phyloP scores from a whole-genome alignment of 1,140 invertebrate species.

The Drosophila nebulosa region DNA sequence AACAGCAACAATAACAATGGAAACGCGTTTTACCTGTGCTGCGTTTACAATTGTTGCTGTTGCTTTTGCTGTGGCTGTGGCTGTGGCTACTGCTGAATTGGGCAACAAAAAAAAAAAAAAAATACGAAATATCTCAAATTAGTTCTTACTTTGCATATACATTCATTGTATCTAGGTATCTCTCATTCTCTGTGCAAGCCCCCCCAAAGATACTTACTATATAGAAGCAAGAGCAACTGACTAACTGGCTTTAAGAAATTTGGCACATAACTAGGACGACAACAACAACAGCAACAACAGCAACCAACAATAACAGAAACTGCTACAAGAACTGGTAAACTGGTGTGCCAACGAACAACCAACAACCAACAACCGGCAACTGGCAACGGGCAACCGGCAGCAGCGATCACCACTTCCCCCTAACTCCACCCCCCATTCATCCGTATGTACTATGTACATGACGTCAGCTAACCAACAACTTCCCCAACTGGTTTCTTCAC shows the following conservation, averaged over 20 bases:
- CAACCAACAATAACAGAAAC: constrained; percentile 26
- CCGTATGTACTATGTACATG: constrained; percentile 37
- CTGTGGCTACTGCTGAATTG: constrained; percentile 46
- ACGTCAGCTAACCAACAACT: constrained; percentile 56
- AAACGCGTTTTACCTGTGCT: constrained; percentile 9
- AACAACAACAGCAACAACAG: constrained; percentile 37
- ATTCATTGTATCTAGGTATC: constrained; percentile 23
- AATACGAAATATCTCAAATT: constrained; percentile 18
- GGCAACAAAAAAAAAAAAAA: constrained; percentile 28
- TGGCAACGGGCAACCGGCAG: constrained; percentile 51
- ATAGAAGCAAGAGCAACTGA: constrained; percentile 35
- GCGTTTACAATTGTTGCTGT: constrained; percentile 9
- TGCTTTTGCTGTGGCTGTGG: constrained; percentile 32
- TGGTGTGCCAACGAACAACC: constrained; percentile 41
- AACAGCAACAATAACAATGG: background rate
- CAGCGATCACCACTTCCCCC: constrained; percentile 25
- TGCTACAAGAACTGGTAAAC: constrained; percentile 71
- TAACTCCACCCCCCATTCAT: background rate
- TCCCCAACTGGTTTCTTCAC: constrained; percentile 65
- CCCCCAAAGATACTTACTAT: background rate
- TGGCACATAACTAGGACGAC: constrained; percentile 74
- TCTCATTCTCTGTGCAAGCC: constrained; percentile 3
- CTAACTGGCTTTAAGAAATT: constrained; percentile 71
- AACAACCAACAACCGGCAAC: constrained; percentile 3
- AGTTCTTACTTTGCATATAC: constrained; percentile 40